Evolutionary conservation across 1,140 invertebrate species (phyloP), one percentile per base, ranked within the genome.

Genomic region (Heliconius hermathena): DNA sequence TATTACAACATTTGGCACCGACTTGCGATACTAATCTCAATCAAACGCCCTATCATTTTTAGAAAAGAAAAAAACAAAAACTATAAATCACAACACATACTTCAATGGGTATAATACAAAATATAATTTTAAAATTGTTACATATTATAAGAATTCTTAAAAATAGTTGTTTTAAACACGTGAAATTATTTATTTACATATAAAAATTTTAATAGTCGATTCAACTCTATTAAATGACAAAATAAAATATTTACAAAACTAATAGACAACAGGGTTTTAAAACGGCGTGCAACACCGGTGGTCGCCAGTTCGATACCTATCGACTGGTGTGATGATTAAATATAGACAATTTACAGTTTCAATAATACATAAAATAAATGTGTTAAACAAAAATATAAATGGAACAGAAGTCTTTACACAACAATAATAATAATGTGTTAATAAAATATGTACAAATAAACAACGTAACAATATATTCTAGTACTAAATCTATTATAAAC

Each of bases 321-420:
- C 60, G 26, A 66, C 57, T 77, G 41, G 73, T 77, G 76, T 77
- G 46, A 77, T 77, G 76, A 71, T 57, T 57, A 57, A 22, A 57
- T 76, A 76, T 77, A 77, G 76, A 77, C 46, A 77, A 71, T 77
- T 77, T 77, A 77, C 70, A 76, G 41, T 36, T 60, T 36, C 8
- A 75, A 36, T 41, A 49, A 71, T 75, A 77, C 77, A 81, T 60
- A 71, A 78, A 80, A 78, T 76, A 84, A 52, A 83, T 81, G 72
- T 36, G 73, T 81, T 75, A 83, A 85, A 86, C 82, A 84, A 80
- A 87, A 83, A 84, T 82, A 83, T 83, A 88, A 88, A 87, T 86
- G 85, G 86, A 91, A 92, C 87, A 86, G 82, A 92, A 88, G 77
- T 86, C 88, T 90, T 88, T 92, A 90, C 89, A 90, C 88, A 92